phyloP scores from a whole-genome alignment of 2,113 vertebrate genomes.

The Entosphenus tridentatus region DNA sequence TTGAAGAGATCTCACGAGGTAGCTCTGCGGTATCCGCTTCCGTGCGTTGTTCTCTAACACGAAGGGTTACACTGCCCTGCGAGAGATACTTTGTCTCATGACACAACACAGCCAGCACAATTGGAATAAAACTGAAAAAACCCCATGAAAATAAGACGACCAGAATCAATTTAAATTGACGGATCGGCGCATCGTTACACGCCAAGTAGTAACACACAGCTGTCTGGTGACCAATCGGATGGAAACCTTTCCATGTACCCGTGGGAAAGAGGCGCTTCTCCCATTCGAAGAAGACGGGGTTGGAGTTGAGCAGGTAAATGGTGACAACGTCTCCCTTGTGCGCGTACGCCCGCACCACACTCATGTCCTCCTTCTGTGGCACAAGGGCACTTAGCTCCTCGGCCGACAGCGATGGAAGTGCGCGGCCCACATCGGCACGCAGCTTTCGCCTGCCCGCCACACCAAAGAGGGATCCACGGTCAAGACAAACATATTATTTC shows the following conservation, averaged over 20 bases:
- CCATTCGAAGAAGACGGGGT: slow-evolving; percentile 61
- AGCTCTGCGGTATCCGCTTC: no score
- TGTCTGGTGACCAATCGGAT: no score
- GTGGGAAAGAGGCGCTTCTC: slow-evolving; percentile 61
- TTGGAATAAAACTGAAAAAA: no score
- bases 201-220: no score
- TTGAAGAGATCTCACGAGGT: no score
- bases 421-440: slow-evolving; percentile 32
- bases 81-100: no score
- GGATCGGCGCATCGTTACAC: no score
- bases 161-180: no score
- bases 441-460: slow-evolving; percentile 46
- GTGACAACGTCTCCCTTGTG: slow-evolving; percentile 60
- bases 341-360: slow-evolving; percentile 44
- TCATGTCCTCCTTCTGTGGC: slow-evolving; percentile 71
- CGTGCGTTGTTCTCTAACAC: no score
- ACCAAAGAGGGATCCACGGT: neutral
- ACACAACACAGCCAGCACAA: no score
- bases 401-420: slow-evolving; percentile 37
- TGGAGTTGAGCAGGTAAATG: slow-evolving; percentile 43
- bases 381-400: slow-evolving; percentile 43
- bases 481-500: rapidly evolving
- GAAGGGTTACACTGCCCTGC: no score
- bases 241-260: slow-evolving; percentile 23
- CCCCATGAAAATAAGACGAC: no score